These are phyloP conservation scores for Parnassius glacialis DNA, from an alignment of 2,888 invertebrate species.

Conservation along the genomic window DNA sequence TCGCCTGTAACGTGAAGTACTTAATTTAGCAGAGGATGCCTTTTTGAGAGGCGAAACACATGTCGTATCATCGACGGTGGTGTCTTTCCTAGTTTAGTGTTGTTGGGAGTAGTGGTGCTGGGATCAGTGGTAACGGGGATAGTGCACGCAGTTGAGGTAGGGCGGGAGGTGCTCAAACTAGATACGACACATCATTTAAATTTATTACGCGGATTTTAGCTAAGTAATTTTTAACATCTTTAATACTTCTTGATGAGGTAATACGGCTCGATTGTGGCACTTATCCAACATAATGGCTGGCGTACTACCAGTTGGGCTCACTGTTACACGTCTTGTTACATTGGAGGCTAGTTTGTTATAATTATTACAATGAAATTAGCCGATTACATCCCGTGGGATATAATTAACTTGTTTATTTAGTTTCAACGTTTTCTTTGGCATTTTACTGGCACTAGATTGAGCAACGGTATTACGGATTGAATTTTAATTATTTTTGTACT, in stretches of 20 bases:
- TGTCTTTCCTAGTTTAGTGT: no score
- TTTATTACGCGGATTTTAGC: no score
- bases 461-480: background rate
- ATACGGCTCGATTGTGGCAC: conserved; percentile 9
- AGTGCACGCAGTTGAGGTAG: no score
- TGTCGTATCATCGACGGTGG: no score
- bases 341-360: conserved; percentile 15
- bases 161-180: no score
- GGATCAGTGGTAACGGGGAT: no score
- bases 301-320: conserved; percentile 1
- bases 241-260: conserved; percentile 16
- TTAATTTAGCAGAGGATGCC: no score
- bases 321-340: conserved; percentile 20
- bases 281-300: conserved; percentile 3
- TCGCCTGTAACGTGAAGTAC: background rate
- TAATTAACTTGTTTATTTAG: conserved; percentile 18
- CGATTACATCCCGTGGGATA: conserved; percentile 11
- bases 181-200: no score
- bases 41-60: no score
- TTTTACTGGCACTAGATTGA: conserved; percentile 4
- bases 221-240: background rate
- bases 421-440: background rate
- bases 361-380: conserved; percentile 13
- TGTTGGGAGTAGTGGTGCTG: no score
- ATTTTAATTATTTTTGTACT: no score